phyloP scores from a whole-genome alignment of 2,888 invertebrate species.

The Pheosia tremula region DNA sequence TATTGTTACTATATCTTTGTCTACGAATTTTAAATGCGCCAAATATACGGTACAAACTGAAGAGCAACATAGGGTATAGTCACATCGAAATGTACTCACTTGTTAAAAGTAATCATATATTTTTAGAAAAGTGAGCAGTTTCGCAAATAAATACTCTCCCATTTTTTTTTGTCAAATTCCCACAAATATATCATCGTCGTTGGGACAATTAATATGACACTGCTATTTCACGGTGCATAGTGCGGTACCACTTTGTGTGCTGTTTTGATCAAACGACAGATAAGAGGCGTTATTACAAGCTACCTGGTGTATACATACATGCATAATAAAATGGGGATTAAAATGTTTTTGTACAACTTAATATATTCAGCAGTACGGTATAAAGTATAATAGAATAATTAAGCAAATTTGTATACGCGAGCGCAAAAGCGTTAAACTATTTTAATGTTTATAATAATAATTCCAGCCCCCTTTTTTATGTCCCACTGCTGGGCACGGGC shows the following conservation, averaged over 20 bases:
- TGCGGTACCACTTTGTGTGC: conserved; percentile 62
- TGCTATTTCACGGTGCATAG: conserved; percentile 41
- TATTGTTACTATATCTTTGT: too few relatives aligned
- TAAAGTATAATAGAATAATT: conserved; percentile 57
- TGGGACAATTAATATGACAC: conserved; percentile 39
- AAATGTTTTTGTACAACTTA: conserved; percentile 51
- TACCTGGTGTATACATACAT: conserved; percentile 64
- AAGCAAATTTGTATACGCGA: conserved; percentile 43
- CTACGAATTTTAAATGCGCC: too few relatives aligned
- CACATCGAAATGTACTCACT: too few relatives aligned
- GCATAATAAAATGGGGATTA: conserved; percentile 64
- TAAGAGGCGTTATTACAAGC: conserved; percentile 64
- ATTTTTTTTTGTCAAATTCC: conserved; percentile 20
- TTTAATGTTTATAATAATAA: too few relatives aligned
- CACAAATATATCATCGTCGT: conserved; percentile 20
- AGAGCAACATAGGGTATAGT: too few relatives aligned
- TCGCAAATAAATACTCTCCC: too few relatives aligned
- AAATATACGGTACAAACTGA: too few relatives aligned
- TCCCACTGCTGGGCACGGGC: too few relatives aligned
- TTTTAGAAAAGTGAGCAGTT: too few relatives aligned
- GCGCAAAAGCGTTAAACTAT: conserved; percentile 26
- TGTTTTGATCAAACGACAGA: conserved; percentile 60
- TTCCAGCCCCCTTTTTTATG: too few relatives aligned
- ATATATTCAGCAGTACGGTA: conserved; percentile 52
- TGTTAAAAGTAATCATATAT: too few relatives aligned